phyloP scores from a whole-genome alignment of 2,797 vertebrate species.

The Poeciliopsis turneri region DNA sequence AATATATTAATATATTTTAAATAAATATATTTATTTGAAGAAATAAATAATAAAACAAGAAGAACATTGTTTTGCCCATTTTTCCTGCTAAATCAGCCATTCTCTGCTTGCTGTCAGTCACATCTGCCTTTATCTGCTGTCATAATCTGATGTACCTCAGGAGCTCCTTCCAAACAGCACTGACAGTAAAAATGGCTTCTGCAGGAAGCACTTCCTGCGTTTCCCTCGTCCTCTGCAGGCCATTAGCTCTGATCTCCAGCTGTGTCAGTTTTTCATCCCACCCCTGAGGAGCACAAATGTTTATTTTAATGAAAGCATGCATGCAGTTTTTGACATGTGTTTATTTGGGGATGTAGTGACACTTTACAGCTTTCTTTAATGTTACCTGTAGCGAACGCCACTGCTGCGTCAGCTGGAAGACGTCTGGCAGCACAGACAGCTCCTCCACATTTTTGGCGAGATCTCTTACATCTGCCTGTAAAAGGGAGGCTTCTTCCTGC shows the following conservation, averaged over 20 bases:
- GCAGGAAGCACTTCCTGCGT: conserved; percentile 18
- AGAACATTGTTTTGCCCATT: not conserved
- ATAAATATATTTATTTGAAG: too few relatives aligned
- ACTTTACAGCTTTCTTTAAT: not conserved
- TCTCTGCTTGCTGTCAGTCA: not conserved
- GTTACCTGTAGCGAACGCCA: conserved; percentile 57
- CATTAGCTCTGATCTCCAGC: conserved; percentile 24
- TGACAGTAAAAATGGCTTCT: conserved; percentile 16
- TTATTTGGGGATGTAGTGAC: conserved; percentile 8
- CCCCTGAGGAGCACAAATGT: conserved; percentile 36
- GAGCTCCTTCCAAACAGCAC: conserved; percentile 33
- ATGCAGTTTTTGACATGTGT: not conserved
- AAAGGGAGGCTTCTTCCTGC: conserved; percentile 18
- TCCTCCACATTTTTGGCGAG: conserved; percentile 14
- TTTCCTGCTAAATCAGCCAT: not conserved
- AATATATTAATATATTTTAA: too few relatives aligned
- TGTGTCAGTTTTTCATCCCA: conserved; percentile 35
- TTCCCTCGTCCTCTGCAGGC: conserved; percentile 31
- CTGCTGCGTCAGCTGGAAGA: conserved; percentile 48
- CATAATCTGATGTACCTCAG: conserved; percentile 48
- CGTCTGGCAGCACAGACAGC: conserved; percentile 15
- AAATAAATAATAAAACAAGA: not conserved
- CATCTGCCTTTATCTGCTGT: not conserved
- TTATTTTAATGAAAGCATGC: not conserved
- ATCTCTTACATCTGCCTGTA: conserved; percentile 30